A percentile compares a stretch with the other conserved stretches of the same genome.
These are phyloP conservation scores for Oxytorus armatus DNA, from an alignment of 2,888 invertebrate genomes.

Conservation along the genomic window DNA sequence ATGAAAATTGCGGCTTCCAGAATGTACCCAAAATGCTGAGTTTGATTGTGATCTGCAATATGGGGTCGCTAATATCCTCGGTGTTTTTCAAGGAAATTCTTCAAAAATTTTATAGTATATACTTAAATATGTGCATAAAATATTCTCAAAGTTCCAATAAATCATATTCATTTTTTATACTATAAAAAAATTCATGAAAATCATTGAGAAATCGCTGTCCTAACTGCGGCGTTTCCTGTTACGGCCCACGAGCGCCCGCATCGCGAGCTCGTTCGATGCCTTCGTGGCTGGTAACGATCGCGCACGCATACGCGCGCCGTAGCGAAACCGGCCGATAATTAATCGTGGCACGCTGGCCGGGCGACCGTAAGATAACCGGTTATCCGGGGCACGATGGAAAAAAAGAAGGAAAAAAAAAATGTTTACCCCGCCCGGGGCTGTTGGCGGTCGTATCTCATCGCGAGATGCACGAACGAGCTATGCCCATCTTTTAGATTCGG, in stretches of 20 bases:
- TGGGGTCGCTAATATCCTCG: no score
- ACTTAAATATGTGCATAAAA: no score
- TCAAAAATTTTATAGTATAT: no score
- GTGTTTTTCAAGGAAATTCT: no score
- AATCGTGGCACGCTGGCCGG: constrained; percentile 63
- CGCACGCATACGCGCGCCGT: constrained; percentile 48
- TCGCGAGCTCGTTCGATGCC: constrained; percentile 66
- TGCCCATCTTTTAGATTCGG: neutral
- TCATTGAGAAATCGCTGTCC: no score
- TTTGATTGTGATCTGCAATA: no score
- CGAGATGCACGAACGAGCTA: constrained; percentile 13
- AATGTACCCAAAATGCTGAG: no score
- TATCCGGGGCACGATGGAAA: constrained; percentile 48
- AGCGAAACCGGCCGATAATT: constrained; percentile 59
- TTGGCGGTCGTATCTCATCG: neutral
- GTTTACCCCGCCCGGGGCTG: constrained; percentile 27
- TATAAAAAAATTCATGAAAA: no score
- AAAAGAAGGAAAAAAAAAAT: constrained; percentile 13
- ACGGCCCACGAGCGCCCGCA: constrained; percentile 64
- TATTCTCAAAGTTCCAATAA: no score
- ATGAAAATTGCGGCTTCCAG: no score
- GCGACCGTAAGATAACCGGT: constrained; percentile 68
- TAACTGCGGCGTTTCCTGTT: constrained; percentile 70
- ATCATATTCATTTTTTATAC: no score
- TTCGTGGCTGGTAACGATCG: constrained; percentile 64